Base-by-base conservation (phyloP, 2,113 vertebrate genomes). In the Herpetotheres cachinnans region DNA sequence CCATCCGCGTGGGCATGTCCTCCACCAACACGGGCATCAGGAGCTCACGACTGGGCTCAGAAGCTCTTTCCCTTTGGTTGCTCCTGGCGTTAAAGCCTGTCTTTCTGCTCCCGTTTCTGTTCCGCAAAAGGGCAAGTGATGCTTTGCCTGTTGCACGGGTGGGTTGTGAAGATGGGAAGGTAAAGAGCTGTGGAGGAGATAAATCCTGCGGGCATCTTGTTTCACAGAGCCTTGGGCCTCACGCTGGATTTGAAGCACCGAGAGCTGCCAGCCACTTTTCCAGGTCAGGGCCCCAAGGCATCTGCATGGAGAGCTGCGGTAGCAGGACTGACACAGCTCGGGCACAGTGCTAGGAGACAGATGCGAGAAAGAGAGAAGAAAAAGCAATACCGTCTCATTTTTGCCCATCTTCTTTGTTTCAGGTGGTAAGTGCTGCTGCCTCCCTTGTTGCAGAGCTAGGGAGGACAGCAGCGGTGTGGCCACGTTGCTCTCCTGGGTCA, bases 401-500 rank as follows among this genome's bases (percentile, higher is more conserved):
- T 62, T 67, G 3, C 13, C 18, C 4, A 11, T 47, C 20, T 84
- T 17, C 22, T 26, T 67, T 77, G 18, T 56, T 71, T 73, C 65
- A 79, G 11, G 9, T 8, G 40, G 22, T 56, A 71, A n/a, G 13
- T 76, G 93, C 76, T 76, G 36, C 54, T 52, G 6, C 22, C 9
- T 73, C 93, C 7, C 12, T n/a, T 56, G 16, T 55, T 42, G 18
- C 29, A 62, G 46, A 62, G 40, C 27, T 49, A 17, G 0, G 24
- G 30, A 78, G 26, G 21, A 54, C 27, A 15, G 42, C 66, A 67
- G 70, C 0, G 0, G 6, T 0, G 0, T 49, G 27, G 12, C 50
- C 25, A 25, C 46, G 34, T 36, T 94, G 56, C 71, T 12, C 67
- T 81, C 22, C 32, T 40, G 67, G 67, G 32, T 89, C 50, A 24